These are phyloP conservation scores for Pinna nobilis DNA, from an alignment of 1,140 invertebrate species.

Conservation along the genomic window DNA sequence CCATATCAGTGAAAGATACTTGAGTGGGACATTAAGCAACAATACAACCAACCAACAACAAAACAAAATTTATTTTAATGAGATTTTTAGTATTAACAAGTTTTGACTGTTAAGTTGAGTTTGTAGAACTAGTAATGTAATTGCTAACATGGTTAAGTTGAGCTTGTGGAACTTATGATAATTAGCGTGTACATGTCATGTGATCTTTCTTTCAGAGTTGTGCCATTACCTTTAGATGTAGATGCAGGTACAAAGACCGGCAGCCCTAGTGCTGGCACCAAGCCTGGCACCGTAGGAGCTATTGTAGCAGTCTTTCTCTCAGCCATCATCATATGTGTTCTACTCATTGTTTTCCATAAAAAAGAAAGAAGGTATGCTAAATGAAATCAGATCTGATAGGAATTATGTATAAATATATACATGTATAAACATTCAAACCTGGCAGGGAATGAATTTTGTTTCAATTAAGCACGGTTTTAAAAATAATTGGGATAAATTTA, in stretches of 20 bases:
- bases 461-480: too few relatives aligned
- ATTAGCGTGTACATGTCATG: too few relatives aligned
- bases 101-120: too few relatives aligned
- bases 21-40: too few relatives aligned
- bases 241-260: background rate
- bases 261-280: background rate
- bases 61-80: too few relatives aligned
- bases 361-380: conserved; percentile 65
- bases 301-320: conserved; percentile 54
- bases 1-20: too few relatives aligned
- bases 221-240: background rate
- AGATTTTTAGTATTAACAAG: too few relatives aligned
- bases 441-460: background rate
- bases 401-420: too few relatives aligned
- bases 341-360: conserved; percentile 61
- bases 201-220: conserved; percentile 24
- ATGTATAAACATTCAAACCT: background rate
- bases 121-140: too few relatives aligned
- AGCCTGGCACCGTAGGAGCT: conserved; percentile 40
- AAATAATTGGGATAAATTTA: background rate
- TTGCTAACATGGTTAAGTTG: too few relatives aligned
- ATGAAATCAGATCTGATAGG: background rate
- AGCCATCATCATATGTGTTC: conserved; percentile 57
- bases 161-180: too few relatives aligned
- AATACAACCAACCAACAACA: too few relatives aligned